Evolutionary conservation across 2,888 invertebrate genomes (phyloP).

Genomic region (Hyposoter dolosus): DNA sequence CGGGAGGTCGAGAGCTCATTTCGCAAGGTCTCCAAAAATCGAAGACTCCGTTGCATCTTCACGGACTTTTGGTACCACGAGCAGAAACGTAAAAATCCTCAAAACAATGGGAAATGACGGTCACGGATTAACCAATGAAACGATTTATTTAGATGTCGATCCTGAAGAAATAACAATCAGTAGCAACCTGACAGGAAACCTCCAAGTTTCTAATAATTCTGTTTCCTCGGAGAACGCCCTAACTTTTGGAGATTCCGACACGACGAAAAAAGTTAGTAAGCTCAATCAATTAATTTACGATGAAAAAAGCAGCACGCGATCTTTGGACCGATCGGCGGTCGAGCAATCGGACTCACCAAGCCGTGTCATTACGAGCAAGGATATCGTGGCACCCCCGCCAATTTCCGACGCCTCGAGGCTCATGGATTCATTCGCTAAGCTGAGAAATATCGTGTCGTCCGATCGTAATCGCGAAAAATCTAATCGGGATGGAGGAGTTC

Average conservation of each 20-base stretch:
- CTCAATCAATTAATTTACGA: neutral
- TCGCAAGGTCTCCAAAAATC: slow-evolving; percentile 72
- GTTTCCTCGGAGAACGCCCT: neutral
- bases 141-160: slow-evolving; percentile 63
- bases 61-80: neutral
- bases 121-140: slow-evolving; percentile 57
- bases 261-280: neutral
- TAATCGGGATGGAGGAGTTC: neutral
- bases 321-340: slow-evolving; percentile 3
- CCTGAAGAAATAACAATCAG: slow-evolving; percentile 34
- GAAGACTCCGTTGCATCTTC: slow-evolving; percentile 34
- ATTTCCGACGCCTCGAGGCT: slow-evolving; percentile 28
- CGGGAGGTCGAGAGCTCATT: slow-evolving; percentile 84
- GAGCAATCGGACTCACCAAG: slow-evolving; percentile 19
- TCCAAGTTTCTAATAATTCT: neutral
- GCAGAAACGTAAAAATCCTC: neutral
- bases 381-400: neutral
- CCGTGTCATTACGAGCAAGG: slow-evolving; percentile 24
- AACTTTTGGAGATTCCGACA: neutral
- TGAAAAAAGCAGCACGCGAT: neutral
- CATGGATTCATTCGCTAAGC: slow-evolving; percentile 63
- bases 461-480: slow-evolving; percentile 38
- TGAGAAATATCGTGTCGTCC: slow-evolving; percentile 64
- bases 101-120: neutral
- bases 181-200: slow-evolving; percentile 10